A percentile compares a stretch with the other conserved stretches of the same genome.
phyloP scores from a whole-genome alignment of 2,797 vertebrate species.

The Florisuga fusca region DNA sequence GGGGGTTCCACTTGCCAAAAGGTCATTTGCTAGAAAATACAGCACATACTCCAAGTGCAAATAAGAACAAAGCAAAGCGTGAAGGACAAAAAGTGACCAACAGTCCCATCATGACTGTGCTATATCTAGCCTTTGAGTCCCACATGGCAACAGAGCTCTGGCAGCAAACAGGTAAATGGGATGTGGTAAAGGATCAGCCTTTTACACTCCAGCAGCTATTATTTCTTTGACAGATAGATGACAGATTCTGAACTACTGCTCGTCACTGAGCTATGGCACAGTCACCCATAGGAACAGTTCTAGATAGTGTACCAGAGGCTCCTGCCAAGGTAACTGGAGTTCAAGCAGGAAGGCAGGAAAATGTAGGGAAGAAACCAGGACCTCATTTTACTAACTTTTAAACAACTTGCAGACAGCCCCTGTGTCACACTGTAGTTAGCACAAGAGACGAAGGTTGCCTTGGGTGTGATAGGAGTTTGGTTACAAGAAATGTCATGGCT shows the following conservation, averaged over 20 bases:
- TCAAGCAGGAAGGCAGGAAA: neutral
- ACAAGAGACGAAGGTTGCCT: neutral
- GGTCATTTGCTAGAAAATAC: neutral
- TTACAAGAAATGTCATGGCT: neutral
- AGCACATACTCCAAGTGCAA: neutral
- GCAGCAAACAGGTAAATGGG: neutral
- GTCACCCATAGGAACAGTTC: too few species aligned
- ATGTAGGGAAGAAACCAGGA: neutral
- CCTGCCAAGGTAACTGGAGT: neutral
- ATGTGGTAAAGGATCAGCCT: neutral
- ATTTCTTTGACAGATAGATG: neutral
- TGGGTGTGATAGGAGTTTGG: neutral
- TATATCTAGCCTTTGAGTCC: neutral
- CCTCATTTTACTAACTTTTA: neutral
- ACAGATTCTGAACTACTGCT: neutral
- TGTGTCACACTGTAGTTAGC: accelerated
- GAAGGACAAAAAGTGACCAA: neutral
- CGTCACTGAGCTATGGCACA: neutral
- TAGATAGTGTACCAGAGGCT: neutral
- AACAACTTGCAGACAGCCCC: neutral
- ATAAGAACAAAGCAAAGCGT: neutral
- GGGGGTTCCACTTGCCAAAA: neutral
- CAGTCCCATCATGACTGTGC: too few species aligned
- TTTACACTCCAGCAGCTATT: neutral
- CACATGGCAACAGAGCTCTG: neutral